Evolutionary conservation across 2,888 invertebrate genomes (phyloP).

Genomic region (Gymnosoma rotundatum): DNA sequence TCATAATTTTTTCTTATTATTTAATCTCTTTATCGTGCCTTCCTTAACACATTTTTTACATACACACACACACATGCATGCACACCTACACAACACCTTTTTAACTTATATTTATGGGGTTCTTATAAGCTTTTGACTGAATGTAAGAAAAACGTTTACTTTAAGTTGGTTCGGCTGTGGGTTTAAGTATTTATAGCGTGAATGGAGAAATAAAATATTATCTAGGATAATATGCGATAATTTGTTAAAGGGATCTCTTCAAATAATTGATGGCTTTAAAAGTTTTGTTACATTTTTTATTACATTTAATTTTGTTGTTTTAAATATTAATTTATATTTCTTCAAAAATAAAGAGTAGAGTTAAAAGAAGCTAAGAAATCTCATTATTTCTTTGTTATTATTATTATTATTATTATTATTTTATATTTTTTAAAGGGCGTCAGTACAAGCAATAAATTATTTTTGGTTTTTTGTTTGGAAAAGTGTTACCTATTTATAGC

Average conservation of each 20-base stretch:
- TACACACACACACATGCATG: not conserved
- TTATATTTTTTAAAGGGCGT: too few relatives aligned
- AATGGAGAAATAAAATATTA: not conserved
- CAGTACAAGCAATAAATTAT: slow-evolving; percentile 27
- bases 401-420: too few relatives aligned
- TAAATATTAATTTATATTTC: not conserved
- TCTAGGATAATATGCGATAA: slow-evolving; percentile 39
- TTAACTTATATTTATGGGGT: slow-evolving; percentile 17
- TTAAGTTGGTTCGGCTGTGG: not conserved
- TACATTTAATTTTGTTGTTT: not conserved
- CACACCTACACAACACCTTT: not conserved
- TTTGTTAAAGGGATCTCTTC: slow-evolving; percentile 36
- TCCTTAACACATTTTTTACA: not conserved
- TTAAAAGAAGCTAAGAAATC: not conserved
- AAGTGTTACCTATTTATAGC: too few relatives aligned
- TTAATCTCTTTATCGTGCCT: not conserved
- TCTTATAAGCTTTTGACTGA: slow-evolving; percentile 2
- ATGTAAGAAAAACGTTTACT: not conserved
- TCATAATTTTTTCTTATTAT: not conserved
- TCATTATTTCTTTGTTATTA: too few relatives aligned
- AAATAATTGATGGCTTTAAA: slow-evolving; percentile 42
- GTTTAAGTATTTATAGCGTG: not conserved
- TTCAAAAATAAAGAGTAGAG: slow-evolving; percentile 1
- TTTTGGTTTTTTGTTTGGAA: not conserved
- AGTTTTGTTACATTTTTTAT: slow-evolving; percentile 9